phyloP scores from a whole-genome alignment of 1,140 invertebrate genomes.

The Eufriesea mexicana region DNA sequence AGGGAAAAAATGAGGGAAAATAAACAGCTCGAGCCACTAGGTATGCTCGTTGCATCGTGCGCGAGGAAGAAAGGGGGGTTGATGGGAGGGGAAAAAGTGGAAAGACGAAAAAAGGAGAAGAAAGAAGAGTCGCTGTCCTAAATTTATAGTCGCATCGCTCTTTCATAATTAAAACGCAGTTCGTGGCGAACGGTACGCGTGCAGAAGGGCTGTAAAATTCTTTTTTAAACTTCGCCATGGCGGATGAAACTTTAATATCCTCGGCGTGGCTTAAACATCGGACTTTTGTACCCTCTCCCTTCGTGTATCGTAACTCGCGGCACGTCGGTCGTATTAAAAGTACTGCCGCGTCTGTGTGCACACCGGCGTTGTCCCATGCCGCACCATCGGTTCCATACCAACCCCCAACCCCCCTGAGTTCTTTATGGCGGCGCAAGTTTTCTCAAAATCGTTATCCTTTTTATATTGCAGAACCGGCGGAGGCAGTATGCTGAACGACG shows the following conservation, averaged over 20 bases:
- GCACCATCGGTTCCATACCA: not conserved
- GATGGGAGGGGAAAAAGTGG: not conserved
- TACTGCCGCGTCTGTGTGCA: not conserved
- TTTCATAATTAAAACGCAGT: constrained; percentile 40
- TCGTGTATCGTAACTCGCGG: constrained; percentile 9
- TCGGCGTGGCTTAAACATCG: not conserved
- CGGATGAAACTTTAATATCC: constrained; percentile 27
- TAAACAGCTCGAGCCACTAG: not conserved
- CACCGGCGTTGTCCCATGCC: not conserved
- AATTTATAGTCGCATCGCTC: constrained; percentile 32
- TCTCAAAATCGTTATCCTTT: constrained; percentile 49
- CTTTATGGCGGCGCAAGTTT: not conserved
- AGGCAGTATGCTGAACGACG: constrained; percentile 92
- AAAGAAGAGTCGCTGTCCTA: not conserved
- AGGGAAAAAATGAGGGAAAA: not conserved
- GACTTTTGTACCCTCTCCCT: not conserved
- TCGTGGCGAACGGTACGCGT: not conserved
- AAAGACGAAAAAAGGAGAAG: too few relatives aligned
- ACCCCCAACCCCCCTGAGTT: too few relatives aligned
- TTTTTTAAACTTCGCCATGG: constrained; percentile 18
- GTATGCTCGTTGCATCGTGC: not conserved
- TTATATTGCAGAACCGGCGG: constrained; percentile 85
- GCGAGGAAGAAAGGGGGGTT: not conserved
- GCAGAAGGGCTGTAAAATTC: constrained; percentile 12
- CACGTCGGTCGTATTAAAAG: constrained; percentile 34